Conservation (phyloP, 1,140 invertebrate species). For the Meloidogyne floridensis region DNA sequence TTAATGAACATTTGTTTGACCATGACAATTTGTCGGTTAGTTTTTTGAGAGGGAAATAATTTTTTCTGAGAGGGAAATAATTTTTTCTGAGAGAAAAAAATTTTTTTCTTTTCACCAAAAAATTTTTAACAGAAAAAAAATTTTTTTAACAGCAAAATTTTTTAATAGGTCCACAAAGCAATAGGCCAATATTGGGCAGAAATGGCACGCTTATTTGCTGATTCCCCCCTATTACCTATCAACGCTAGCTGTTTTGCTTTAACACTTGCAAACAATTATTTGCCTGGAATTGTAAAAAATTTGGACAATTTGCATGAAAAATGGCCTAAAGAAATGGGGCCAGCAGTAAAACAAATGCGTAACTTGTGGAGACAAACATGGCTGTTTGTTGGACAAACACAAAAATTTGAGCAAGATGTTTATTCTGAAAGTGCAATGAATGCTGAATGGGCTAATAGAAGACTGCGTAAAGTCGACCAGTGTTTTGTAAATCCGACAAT, state of each 20-base stretch:
- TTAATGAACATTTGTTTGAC: conserved; percentile 66
- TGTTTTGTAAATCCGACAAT: conserved; percentile 59
- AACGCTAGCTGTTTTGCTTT: conserved; percentile 52
- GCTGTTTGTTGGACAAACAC: conserved; percentile 36
- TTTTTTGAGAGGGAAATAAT: not conserved
- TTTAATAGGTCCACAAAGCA: conserved; percentile 58
- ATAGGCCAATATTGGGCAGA: conserved; percentile 66
- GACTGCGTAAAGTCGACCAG: conserved; percentile 52
- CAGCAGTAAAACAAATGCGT: conserved; percentile 20
- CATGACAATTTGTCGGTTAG: conserved; percentile 49
- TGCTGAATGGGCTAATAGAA: conserved; percentile 35
- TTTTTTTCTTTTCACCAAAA: not conserved
- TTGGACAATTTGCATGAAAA: conserved; percentile 20
- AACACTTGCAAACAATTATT: conserved; percentile 43
- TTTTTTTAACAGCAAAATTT: not conserved
- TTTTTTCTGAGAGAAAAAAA: not conserved
- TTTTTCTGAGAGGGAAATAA: not conserved
- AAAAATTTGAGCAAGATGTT: conserved; percentile 39
- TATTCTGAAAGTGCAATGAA: conserved; percentile 16
- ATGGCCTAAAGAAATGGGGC: conserved; percentile 27
- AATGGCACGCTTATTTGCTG: conserved; percentile 65
- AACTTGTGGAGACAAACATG: conserved; percentile 37
- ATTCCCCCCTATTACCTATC: conserved; percentile 67
- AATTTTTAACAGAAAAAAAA: not conserved
- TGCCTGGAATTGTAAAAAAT: conserved; percentile 41